These are phyloP conservation scores for Diplosoma virens DNA, from an alignment of 23 tunicate species.

Conservation along the genomic window DNA sequence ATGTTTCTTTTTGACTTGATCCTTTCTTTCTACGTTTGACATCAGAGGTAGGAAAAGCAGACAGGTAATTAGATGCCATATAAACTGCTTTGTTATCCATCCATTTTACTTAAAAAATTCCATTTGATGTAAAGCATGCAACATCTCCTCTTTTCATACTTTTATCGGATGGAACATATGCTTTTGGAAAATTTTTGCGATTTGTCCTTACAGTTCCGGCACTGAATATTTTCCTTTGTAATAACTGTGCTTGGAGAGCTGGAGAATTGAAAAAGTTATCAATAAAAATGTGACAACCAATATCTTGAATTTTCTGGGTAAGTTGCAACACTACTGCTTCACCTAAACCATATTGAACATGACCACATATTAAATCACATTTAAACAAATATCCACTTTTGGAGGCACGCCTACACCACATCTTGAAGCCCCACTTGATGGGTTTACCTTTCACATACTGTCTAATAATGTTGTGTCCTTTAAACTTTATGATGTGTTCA, in stretches of 20 bases:
- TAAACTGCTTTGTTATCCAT: slow-evolving; percentile 5
- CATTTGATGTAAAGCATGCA: not conserved
- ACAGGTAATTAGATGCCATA: slow-evolving; percentile 4
- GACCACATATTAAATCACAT: not conserved
- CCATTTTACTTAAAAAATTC: slow-evolving; percentile 7
- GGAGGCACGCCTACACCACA: slow-evolving; percentile 12
- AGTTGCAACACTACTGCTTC: slow-evolving; percentile 16
- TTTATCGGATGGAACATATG: slow-evolving; percentile 14
- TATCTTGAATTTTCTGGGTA: not conserved
- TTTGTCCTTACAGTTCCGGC: not conserved
- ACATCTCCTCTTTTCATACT: slow-evolving; percentile 2
- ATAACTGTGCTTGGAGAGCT: not conserved
- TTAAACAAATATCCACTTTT: slow-evolving; percentile 3
- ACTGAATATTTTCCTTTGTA: not conserved
- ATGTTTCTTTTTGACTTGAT: not conserved
- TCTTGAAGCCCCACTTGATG: slow-evolving; percentile 19
- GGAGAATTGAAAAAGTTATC: slow-evolving; percentile 24
- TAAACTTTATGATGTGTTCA: slow-evolving; percentile 13
- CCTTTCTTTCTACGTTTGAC: slow-evolving; percentile 5
- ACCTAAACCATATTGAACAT: not conserved
- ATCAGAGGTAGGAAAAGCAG: not conserved
- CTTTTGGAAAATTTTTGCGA: slow-evolving; percentile 2
- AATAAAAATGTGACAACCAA: not conserved
- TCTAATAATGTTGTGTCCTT: slow-evolving; percentile 2
- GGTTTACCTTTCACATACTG: slow-evolving; percentile 24